Base-by-base conservation (phyloP, 2,113 vertebrate species). In the Toxostoma redivivum region DNA sequence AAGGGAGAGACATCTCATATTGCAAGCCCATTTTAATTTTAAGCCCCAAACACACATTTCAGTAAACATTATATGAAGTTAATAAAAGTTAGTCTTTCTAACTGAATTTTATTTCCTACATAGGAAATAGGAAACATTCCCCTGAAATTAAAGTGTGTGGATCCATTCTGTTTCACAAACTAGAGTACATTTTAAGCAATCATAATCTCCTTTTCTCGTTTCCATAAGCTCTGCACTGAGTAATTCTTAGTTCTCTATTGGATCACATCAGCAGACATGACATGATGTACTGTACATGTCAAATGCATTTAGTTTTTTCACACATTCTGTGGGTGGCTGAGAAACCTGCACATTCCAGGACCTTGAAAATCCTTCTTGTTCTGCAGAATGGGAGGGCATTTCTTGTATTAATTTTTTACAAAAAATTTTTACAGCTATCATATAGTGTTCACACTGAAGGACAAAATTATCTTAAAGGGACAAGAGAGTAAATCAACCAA, bases 251-350 rank as follows among this genome's bases (percentile, higher is more conserved):
- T 40, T 53, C 51, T 84, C 22, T 47, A 22, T 54, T 86, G 64
- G 82, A 84, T 93, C 88, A 71, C 40, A 60, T 71, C 64, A 92
- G n/a, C 64, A 86, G 88, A 60, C 38, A 51, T 73, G 90, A 93
- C 87, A 92, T 38, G 82, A 65, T 88, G 80, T 93, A 83, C 82
- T 81, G 60, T 88, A 81, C 44, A 5, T 90, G 64, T 83, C 72
- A 95, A 78, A 93, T 90, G 72, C 56, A 78, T 86, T 96, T 78
- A 88, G 92, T 93, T 94, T 94, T 92, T 78, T 84, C 82, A 90
- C 5, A 2, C 70, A 73, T 96, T 93, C 85, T 60, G 96, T 94
- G 90, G 90, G 94, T 93, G 88, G 67, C 37, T 93, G 76, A 83
- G 48, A 72, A 95, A 83, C 69, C 84, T 28, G 15, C 40, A 96